Evolutionary conservation across 2,888 invertebrate species (phyloP), one percentile per base, ranked within the genome.

Genomic region (Synanthedon vespiformis): DNA sequence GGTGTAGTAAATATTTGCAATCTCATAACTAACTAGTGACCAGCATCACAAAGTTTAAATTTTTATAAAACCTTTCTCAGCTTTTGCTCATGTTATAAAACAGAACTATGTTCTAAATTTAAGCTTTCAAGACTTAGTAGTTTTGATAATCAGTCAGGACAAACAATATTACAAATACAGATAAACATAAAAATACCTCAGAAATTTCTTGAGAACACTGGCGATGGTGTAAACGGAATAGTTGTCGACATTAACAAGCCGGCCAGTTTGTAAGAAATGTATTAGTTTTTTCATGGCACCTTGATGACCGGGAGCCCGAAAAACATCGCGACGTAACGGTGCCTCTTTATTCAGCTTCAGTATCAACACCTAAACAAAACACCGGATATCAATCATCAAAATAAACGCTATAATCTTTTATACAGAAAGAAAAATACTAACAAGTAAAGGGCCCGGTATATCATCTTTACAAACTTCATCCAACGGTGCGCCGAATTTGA

Each of bases 211-310:
- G 58, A 99, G 89, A 56, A 99, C 98, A 81, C 98, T 98, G 55
- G 99, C 98, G 70, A 99, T 97, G 27, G 99, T 99, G 83, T 98
- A 98, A 57, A 98, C 97, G 58, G 96, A 96, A 80, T 96, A 97
- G 79, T 97, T 96, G 76, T 96, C 96, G 71, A 96, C 95, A 82
- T 96, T 96, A 55, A 96, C 95, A 61, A 96, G 88, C 52, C 96
- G 90, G 47, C 96, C 96, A 56, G 94, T 93, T 81, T 96, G 95
- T 61, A 96, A 89, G 77, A 96, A 96, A 72, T 96, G 96, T 65
- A 95, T 95, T 44, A 96, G 89, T 76, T 96, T 96, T 78, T 96
- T 96, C 95, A 96, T 96, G 60, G 95, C 95, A 16, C 94, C 96
- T 83, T 97, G 96, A 77, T 97, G 96, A 1, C 97, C 97, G 1